Conservation (phyloP, 2,797 vertebrate species). For the Sebastes vulpes region DNA sequence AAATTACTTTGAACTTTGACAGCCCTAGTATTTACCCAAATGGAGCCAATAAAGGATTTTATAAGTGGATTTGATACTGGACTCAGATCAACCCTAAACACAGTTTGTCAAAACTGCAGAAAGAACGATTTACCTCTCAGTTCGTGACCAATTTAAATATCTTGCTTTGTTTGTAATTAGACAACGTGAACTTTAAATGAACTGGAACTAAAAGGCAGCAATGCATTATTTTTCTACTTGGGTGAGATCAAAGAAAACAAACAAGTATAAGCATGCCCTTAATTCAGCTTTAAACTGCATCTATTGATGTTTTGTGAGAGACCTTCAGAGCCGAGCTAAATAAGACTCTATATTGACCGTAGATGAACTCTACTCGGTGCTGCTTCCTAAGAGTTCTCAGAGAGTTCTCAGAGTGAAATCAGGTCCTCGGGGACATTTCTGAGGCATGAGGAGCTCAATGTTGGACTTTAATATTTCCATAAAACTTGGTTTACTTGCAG, state of each 20-base stretch:
- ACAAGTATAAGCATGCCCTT: not conserved
- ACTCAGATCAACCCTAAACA: not conserved
- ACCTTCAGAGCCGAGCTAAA: not conserved
- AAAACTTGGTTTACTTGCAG: conserved; percentile 6
- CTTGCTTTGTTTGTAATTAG: not conserved
- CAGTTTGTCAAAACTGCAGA: not conserved
- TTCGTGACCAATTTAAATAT: not conserved
- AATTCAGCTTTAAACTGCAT: not conserved
- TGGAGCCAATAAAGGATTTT: not conserved
- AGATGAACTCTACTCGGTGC: not conserved
- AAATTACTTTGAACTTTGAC: no score
- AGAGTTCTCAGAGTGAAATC: not conserved
- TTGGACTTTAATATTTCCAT: not conserved
- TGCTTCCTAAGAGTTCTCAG: not conserved
- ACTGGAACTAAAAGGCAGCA: not conserved
- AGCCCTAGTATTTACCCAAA: no score
- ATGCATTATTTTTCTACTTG: not conserved
- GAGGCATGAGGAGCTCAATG: conserved; percentile 19
- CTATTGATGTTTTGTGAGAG: not conserved
- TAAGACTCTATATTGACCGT: not conserved
- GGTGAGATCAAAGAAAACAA: conserved; percentile 16
- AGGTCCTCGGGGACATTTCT: not conserved
- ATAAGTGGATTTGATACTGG: not conserved
- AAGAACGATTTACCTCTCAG: not conserved
- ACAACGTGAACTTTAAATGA: not conserved